Evolutionary conservation across 2,113 vertebrate species (phyloP).

Genomic region (Aegithalos caudatus): DNA sequence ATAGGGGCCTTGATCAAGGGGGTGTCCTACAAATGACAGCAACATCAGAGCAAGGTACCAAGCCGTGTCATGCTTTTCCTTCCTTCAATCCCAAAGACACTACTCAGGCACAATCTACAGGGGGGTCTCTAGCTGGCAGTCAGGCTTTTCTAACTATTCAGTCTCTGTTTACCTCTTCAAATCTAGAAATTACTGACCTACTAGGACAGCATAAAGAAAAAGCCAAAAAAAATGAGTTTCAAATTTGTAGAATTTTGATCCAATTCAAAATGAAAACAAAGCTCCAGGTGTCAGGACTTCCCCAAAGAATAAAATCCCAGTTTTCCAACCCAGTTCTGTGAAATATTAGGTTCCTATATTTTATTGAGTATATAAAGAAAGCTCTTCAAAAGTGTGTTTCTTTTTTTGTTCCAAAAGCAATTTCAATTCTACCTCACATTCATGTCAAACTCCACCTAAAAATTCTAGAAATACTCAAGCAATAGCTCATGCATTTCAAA

Average conservation of each 20-base stretch:
- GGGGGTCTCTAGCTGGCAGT: neutral
- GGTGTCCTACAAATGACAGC: neutral
- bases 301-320: fast-evolving
- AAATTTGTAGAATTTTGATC: neutral
- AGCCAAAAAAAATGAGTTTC: fast-evolving
- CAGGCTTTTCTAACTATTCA: neutral
- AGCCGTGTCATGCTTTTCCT: neutral
- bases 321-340: neutral
- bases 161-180: neutral
- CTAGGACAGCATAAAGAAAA: neutral
- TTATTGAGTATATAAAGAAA: neutral
- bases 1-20: neutral
- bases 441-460: neutral
- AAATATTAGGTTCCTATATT: neutral
- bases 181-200: neutral
- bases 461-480: neutral
- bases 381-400: neutral
- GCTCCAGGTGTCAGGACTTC: neutral
- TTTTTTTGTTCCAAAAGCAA: neutral
- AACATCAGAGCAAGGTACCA: neutral
- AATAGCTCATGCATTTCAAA: neutral
- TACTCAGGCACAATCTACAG: neutral
- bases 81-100: fast-evolving
- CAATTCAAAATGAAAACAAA: neutral
- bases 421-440: neutral